phyloP scores from a whole-genome alignment of 2,113 vertebrate genomes.

The Rana temporaria region DNA sequence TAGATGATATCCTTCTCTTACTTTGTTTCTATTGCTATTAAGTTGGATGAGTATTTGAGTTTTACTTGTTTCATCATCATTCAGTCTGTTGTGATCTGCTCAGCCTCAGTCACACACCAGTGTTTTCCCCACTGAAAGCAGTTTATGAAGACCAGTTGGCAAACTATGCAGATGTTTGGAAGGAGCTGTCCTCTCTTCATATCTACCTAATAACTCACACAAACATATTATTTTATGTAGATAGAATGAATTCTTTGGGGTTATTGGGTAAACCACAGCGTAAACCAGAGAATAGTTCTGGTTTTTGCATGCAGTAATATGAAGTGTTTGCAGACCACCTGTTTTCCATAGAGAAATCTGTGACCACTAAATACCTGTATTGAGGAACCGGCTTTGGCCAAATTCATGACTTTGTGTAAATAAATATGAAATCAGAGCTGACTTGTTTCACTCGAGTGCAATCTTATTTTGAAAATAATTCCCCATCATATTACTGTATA shows the following conservation, averaged over 20 bases:
- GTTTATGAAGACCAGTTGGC: slow-evolving; percentile 25
- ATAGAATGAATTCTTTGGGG: slow-evolving; percentile 38
- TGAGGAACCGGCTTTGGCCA: slow-evolving; percentile 31
- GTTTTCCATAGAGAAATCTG: slow-evolving; percentile 47
- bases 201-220: slow-evolving; percentile 54
- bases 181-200: slow-evolving; percentile 18
- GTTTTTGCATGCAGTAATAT: slow-evolving; percentile 6
- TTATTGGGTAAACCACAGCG: slow-evolving; percentile 40
- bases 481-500: slow-evolving; percentile 11
- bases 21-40: not conserved
- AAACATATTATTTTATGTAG: slow-evolving; percentile 43
- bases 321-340: slow-evolving; percentile 52
- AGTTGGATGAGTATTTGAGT: not conserved
- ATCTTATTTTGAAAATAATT: not conserved
- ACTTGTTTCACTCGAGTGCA: slow-evolving; percentile 35
- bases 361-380: slow-evolving; percentile 43
- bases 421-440: slow-evolving; percentile 27
- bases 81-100: not conserved
- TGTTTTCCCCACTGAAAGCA: not conserved
- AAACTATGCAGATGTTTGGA: slow-evolving; percentile 24
- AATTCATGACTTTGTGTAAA: slow-evolving; percentile 16
- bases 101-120: slow-evolving; percentile 9
- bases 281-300: slow-evolving; percentile 16
- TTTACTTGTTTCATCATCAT: not conserved
- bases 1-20: not conserved